Percentiles rank a stretch among this genome's conserved stretches.
These are phyloP conservation scores for Macropis europaea DNA, from an alignment of 2,888 invertebrate species.

Conservation along the genomic window DNA sequence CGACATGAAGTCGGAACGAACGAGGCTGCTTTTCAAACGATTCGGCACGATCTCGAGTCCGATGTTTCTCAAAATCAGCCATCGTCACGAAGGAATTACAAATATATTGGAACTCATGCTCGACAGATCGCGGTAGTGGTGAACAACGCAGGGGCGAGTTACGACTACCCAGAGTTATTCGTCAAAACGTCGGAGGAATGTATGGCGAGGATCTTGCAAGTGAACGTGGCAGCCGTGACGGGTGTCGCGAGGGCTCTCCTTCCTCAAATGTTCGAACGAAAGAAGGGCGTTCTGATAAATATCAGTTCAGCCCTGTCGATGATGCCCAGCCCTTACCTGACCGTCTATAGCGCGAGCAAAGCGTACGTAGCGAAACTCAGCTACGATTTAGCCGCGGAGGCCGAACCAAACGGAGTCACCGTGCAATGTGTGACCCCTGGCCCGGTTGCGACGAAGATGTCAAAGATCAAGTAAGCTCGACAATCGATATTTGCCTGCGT, in stretches of 20 bases:
- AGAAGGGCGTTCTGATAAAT: constrained; percentile 93
- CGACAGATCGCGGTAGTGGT: constrained; percentile 79
- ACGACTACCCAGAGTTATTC: constrained; percentile 83
- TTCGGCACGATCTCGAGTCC: neutral
- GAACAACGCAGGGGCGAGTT: constrained; percentile 86
- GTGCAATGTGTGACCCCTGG: constrained; percentile 93
- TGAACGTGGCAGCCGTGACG: constrained; percentile 82
- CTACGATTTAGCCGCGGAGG: constrained; percentile 88
- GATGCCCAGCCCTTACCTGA: constrained; percentile 90
- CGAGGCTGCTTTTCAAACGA: no score
- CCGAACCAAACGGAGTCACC: constrained; percentile 86
- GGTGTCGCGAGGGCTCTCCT: constrained; percentile 85
- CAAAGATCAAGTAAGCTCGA: constrained; percentile 85
- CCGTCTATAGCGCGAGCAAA: constrained; percentile 94
- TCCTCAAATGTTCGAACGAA: constrained; percentile 90
- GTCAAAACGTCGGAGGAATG: constrained; percentile 76
- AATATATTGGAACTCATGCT: no score
- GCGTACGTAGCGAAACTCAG: constrained; percentile 92
- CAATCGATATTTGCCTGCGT: no score
- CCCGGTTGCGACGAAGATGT: constrained; percentile 95
- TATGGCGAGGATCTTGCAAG: constrained; percentile 72
- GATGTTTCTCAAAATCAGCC: neutral
- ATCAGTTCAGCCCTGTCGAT: constrained; percentile 91
- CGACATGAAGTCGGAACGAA: no score
- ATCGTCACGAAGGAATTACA: no score